Evolutionary conservation across 2,888 invertebrate genomes (phyloP).

Genomic region (Pemphredon lugubris): DNA sequence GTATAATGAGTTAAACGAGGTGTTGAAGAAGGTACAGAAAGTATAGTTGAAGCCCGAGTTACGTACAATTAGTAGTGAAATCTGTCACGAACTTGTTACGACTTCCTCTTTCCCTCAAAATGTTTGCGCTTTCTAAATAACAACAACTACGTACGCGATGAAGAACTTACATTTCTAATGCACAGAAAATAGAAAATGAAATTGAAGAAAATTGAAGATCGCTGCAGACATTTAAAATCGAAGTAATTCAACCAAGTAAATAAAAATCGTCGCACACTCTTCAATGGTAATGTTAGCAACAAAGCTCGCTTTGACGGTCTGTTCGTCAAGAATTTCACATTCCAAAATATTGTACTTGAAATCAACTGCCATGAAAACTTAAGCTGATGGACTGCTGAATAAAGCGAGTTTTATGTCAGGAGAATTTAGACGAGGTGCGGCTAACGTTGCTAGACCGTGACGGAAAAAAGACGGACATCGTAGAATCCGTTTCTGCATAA

Average conservation of each 20-base stretch:
- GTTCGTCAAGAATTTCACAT: not conserved
- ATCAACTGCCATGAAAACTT: constrained; percentile 16
- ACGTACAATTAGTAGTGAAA: constrained; percentile 33
- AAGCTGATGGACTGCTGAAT: constrained; percentile 26
- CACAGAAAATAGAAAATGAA: no score
- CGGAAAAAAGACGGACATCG: constrained; percentile 70
- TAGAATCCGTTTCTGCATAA: constrained; percentile 63
- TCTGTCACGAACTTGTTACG: not conserved
- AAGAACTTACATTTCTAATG: no score
- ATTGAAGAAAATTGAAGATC: no score
- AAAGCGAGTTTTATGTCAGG: constrained; percentile 45
- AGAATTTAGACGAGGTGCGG: constrained; percentile 75
- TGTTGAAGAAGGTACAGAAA: constrained; percentile 7
- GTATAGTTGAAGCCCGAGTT: constrained; percentile 18
- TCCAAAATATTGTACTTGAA: constrained; percentile 20
- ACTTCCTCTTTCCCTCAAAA: constrained; percentile 15
- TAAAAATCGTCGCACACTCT: no score
- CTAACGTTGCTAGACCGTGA: constrained; percentile 73
- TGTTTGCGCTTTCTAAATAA: constrained; percentile 35
- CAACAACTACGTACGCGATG: not conserved
- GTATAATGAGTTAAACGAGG: no score
- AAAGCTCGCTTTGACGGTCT: no score
- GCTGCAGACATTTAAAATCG: no score
- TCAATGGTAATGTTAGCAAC: no score
- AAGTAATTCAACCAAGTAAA: no score